Percentiles rank a stretch among this genome's conserved stretches.
These are phyloP conservation scores for Enhydra lutris DNA, from an alignment of 2,113 vertebrate species.

Conservation along the genomic window DNA sequence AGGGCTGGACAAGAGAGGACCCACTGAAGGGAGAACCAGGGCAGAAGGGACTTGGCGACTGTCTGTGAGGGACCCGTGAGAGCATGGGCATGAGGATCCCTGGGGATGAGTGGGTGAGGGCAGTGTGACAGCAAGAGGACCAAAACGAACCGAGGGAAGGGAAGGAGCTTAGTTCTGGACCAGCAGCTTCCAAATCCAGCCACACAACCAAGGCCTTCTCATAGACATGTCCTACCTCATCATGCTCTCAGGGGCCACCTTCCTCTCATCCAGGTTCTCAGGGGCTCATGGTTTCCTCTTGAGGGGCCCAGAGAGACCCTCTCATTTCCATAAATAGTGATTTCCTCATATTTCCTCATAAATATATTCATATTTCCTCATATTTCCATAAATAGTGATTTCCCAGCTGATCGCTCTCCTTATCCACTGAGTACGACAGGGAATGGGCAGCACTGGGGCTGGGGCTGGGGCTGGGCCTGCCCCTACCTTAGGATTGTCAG, in stretches of 20 bases:
- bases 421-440: not conserved
- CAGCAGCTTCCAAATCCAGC: not conserved
- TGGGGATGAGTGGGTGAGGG: not conserved
- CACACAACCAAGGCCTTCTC: not conserved
- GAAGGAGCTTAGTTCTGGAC: not conserved
- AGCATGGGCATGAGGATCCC: no score
- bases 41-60: not conserved
- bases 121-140: not conserved
- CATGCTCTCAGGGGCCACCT: not conserved
- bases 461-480: not conserved
- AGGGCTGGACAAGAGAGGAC: not conserved
- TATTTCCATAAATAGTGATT: not conserved
- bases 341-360: not conserved
- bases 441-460: not conserved
- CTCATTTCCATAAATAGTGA: not conserved
- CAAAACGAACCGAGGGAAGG: not conserved
- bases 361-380: no score
- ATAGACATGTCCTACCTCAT: not conserved
- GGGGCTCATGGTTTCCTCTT: slow-evolving; percentile 1
- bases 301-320: not conserved
- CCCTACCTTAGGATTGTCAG: not conserved
- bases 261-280: not conserved
- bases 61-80: not conserved
- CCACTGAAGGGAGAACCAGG: not conserved
- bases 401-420: not conserved